Evolutionary conservation across 2,888 invertebrate species (phyloP), one percentile per base, ranked within the genome.

Genomic region (Polydrusus cervinus): DNA sequence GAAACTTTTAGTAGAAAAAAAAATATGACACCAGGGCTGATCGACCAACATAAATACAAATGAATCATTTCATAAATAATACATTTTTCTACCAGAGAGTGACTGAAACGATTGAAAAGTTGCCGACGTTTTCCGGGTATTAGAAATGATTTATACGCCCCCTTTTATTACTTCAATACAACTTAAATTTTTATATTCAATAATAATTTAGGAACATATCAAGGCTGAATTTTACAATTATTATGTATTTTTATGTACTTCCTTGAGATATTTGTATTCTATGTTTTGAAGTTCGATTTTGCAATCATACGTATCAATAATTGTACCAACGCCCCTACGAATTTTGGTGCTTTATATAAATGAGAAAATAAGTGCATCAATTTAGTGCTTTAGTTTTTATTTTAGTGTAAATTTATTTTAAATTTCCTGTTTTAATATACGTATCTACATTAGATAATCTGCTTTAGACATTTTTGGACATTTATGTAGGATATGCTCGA

Each of bases 311-410:
- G 8, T 34, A 34, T 1, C 34, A 6, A 34, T 10, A n/a, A 13
- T 43, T n/a, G n/a, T 25, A n/a, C 11, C 13, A n/a, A 13, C 62
- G 53, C 71, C 64, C 71, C 49, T 47, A 16, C 64, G 64, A 53
- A 55, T 40, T 64, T 49, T 30, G 25, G 51, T 25, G 14, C 53
- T 53, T n/a, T n/a, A n/a, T n/a, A n/a, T n/a, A n/a, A n/a, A n/a
- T n/a, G n/a, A n/a, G n/a, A 14, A 18, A 53, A 62, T 53, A 9
- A 64, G 40, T 38, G 20, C n/a, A n/a, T n/a, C n/a, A n/a, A n/a
- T n/a, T n/a, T n/a, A n/a, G n/a, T n/a, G n/a, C n/a, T n/a, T n/a
- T n/a, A n/a, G n/a, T n/a, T n/a, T n/a, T n/a, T n/a, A n/a, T n/a
- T n/a, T n/a, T 25, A 25, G 1, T 25, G 25, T 25, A 1, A 25